Evolutionary conservation across 2,888 invertebrate genomes (phyloP).

Genomic region (Nemapogon koenigi): DNA sequence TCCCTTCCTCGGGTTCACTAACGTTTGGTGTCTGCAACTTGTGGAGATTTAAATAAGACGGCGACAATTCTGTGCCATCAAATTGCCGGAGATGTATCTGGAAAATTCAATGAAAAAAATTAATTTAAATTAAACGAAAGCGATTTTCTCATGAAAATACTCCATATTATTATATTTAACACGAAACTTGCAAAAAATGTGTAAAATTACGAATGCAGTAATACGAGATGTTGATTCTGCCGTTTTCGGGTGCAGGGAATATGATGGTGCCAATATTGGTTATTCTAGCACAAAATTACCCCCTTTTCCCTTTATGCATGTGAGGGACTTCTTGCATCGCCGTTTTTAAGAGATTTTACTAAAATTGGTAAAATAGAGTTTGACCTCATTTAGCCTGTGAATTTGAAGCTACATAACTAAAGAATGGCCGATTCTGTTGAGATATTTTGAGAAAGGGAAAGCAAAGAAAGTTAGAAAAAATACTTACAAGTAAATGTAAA

Average conservation of each 20-base stretch:
- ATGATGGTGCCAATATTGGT: too few relatives aligned
- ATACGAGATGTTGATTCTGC: too few relatives aligned
- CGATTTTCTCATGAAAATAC: background rate
- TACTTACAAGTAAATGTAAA: constrained; percentile 80
- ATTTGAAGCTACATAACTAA: background rate
- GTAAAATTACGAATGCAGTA: too few relatives aligned
- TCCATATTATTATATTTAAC: background rate
- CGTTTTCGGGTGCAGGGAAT: too few relatives aligned
- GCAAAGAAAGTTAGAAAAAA: background rate
- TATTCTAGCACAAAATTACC: too few relatives aligned
- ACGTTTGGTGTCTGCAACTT: constrained; percentile 30
- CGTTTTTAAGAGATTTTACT: too few relatives aligned
- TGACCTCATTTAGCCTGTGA: too few relatives aligned
- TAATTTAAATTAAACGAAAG: too few relatives aligned
- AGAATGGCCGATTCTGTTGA: background rate
- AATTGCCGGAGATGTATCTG: constrained; percentile 78
- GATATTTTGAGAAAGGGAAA: background rate
- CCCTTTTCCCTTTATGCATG: too few relatives aligned
- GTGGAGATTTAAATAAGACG: constrained; percentile 61
- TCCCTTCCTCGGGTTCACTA: constrained; percentile 36
- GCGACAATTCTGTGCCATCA: constrained; percentile 66
- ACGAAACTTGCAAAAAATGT: too few relatives aligned
- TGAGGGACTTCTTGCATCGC: too few relatives aligned
- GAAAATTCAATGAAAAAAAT: constrained; percentile 26
- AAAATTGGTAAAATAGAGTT: too few relatives aligned